Base-by-base conservation (phyloP, 92 coral and sea anemone genomes). In the Hydrozoanthus gracilis region DNA sequence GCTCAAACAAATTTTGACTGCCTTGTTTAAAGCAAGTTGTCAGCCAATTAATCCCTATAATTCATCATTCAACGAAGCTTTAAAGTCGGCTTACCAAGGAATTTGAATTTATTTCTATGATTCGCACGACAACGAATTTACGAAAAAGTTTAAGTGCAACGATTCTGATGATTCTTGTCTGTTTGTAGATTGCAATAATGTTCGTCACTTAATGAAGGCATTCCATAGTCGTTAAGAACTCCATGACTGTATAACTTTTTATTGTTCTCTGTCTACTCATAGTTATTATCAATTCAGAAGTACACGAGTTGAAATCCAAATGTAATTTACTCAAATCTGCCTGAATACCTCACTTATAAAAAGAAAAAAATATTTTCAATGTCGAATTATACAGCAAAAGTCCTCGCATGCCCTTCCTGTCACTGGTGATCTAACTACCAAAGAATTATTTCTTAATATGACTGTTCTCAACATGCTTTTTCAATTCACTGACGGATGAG, bases 201-300 rank as follows among this genome's bases (percentile, higher is more conserved):
- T 55, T 8, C 20, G 61, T 44, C 16, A n/a, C 10, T 58, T 17
- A 78, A 39, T 78, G 45, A 35, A 60, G 15, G 15, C 83, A 78
- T 78, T 78, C 83, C 83, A 50, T 44, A 18, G 83, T 78, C 44
- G 83, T 78, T 78, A 78, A 3, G 83, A 78, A 44, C 71, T 78
- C 55, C 51, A 27, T 56, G 8, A 78, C 13, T 7, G 15, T 56
- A 60, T 44, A 78, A 56, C 67, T 78, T 45, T 15, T 18, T 60
- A 12, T 78, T 52, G 39, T 27, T 27, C 39, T 27, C 27, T 78
- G 46, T 78, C 0, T 73, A 58, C 83, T 44, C 71, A 78, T 0
- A 0, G 39, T 56, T 11, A 44, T 47, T 56, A 17, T 47, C 52
- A 56, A 78, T 78, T 12, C 54, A 14, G 3, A 14, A 51, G 20